Evolutionary conservation across 1,140 invertebrate genomes (phyloP).

Genomic region (Cheumatopsyche charites): DNA sequence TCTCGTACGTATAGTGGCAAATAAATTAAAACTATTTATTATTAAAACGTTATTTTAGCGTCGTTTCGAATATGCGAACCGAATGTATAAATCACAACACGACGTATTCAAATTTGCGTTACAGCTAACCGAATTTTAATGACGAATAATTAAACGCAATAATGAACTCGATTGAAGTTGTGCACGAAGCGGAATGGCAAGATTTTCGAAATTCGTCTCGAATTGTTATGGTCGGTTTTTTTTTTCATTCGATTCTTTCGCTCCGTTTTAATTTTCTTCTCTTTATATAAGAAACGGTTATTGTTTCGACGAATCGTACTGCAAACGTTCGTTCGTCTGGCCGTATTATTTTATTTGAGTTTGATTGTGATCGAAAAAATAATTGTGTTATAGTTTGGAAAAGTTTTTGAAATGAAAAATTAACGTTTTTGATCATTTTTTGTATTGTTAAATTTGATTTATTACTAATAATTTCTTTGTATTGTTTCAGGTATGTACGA

Average conservation of each 20-base stretch:
- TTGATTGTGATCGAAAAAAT: no score
- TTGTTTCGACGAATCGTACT: no score
- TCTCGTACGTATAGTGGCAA: no score
- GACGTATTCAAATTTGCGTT: conserved; percentile 22
- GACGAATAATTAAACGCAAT: conserved; percentile 19
- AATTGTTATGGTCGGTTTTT: background rate
- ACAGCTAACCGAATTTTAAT: conserved; percentile 26
- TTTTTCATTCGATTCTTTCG: background rate
- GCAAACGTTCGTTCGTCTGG: no score
- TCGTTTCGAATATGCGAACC: background rate
- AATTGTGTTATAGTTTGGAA: no score
- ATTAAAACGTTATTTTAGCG: background rate
- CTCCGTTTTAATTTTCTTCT: background rate
- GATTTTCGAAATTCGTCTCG: conserved; percentile 6
- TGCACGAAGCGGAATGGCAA: conserved; percentile 16
- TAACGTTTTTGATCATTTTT: no score
- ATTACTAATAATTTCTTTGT: no score
- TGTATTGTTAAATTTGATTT: no score
- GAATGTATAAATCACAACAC: conserved; percentile 18
- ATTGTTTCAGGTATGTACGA: no score
- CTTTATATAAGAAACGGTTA: background rate
- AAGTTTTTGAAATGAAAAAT: no score
- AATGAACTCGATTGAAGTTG: conserved; percentile 16
- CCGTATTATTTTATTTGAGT: no score
- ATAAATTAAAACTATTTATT: conserved; percentile 9